Base-by-base conservation (phyloP, 53 echinoderm and acorn worm species). In the Arbacia lixula region DNA sequence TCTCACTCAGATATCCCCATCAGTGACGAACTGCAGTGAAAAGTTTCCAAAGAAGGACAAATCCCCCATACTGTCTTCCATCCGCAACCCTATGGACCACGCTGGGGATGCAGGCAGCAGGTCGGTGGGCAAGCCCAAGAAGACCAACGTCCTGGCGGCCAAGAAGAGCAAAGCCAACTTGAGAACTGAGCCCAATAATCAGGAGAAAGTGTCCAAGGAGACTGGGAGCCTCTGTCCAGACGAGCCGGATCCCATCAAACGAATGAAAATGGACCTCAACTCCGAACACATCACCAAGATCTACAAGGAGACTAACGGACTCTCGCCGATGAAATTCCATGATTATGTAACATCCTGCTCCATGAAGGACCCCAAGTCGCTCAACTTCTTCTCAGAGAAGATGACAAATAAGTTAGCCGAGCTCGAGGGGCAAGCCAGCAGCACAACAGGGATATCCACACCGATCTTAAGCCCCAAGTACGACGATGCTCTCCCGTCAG, bases 181-280 rank as follows among this genome's bases (percentile, higher is more conserved):
- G 5, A 36, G 84, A 30, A 60, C 63, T 1, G 66, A 27, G 16
- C 29, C 75, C 26, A 33, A 46, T 36, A 84, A 73, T 20, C 60
- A 61, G 4, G 51, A 57, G 14, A 77, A 88, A 34, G 71, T 58
- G 19, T 65, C 66, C 0, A 27, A 60, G 3, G 79, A 60, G 8
- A 25, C 14, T 12, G 14, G 36, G 20, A 27, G 42, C 20, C 58
- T 61, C 4, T 54, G 84, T 31, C 79, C 81, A 11, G 90, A 90
- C 10, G 94, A 92, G 27, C 53, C 83, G 14, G 98, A 97, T 19
- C 76, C 88, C 11, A 92, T 90, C 51, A 97, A 97, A 65, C 58
- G 98, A 29, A 97, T 97, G 94, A 97, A 97, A 68, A 90, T 97
- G 94, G 94, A 97, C 82, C 79, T 78, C 58, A 78, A 60, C 60